Percentiles rank a stretch among this genome's conserved stretches.
phyloP scores from a whole-genome alignment of 2,113 vertebrate species.

The Marcusenius ussheri region DNA sequence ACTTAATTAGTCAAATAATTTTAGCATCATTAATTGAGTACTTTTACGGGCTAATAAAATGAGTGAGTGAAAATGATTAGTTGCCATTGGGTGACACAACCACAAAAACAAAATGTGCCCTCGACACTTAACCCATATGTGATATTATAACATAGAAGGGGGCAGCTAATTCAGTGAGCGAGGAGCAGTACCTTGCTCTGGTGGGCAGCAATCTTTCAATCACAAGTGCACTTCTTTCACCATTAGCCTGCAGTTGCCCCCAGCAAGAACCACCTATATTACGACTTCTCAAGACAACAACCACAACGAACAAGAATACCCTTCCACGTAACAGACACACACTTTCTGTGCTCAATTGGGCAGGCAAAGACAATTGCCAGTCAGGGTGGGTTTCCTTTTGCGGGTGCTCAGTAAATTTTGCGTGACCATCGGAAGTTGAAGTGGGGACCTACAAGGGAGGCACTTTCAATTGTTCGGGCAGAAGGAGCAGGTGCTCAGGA shows the following conservation, averaged over 20 bases:
- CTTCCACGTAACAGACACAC: not conserved
- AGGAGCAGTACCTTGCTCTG: no score
- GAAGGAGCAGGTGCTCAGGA: not conserved
- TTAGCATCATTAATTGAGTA: not conserved
- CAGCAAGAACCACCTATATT: not conserved
- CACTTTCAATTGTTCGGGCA: not conserved
- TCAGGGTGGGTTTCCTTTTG: not conserved
- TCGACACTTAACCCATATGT: no score
- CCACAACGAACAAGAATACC: not conserved
- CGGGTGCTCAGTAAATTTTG: not conserved
- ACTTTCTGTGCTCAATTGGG: not conserved
- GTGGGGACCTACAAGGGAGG: not conserved
- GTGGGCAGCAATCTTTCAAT: no score
- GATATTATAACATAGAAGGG: no score
- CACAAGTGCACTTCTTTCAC: no score
- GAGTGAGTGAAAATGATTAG: no score
- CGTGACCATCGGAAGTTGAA: not conserved
- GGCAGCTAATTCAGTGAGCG: no score
- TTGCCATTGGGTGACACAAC: no score
- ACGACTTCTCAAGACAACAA: not conserved
- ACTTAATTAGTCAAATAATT: slow-evolving; percentile 44
- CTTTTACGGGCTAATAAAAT: not conserved
- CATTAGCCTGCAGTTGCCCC: no score
- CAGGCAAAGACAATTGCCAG: not conserved
- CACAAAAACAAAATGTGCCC: no score